Evolutionary conservation across 2,888 invertebrate genomes (phyloP), one percentile per base, ranked within the genome.

Genomic region (Erpobdella octoculata): DNA sequence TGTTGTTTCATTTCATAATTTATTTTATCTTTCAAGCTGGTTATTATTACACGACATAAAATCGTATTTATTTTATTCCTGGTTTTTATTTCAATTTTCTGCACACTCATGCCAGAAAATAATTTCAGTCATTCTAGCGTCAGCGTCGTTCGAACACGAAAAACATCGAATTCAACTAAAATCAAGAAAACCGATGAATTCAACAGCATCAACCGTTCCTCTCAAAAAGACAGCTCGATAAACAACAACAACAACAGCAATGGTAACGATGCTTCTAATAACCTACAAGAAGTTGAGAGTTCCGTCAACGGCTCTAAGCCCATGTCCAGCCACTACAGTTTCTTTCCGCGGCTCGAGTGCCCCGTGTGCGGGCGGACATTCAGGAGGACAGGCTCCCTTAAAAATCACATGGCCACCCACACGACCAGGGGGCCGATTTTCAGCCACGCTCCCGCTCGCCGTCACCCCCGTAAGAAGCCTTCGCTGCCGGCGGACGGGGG

Each of bases 361-460:
- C 53, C 53, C 6, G 53, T 28, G 1, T 53, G 53, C 18, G 53
- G 53, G 6, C 53, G 53, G 18, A 21, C 21, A 6, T 53, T 53
- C 53, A 53, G 53, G 53, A 53, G 53, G 8, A 53, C 53, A 3
- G 28, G 28, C 53, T 25, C 21, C 15, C 53, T 53, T 8, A 53
- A 53, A 8, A 53, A 53, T 28, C 53, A 53, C 53, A 53, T 53
- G 53, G 53, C 53, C 53, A 53, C 28, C 28, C 53, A 53, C 8
- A 53, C 53, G 21, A 25, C 53, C 2, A 4, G 53, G 21, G 53
- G 53, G 21, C 53, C 53, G 6, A 25, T 53, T 28, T 53, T 53
- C 8, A 53, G 53, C 53, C 53, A 53, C 18, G 53, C 53, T 28
- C 53, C 21, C 21, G 18, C 4, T 28, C 21, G 53, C 5, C 53